Base-by-base conservation (phyloP, 1,140 invertebrate genomes). In the Aporrectodea caliginosa region DNA sequence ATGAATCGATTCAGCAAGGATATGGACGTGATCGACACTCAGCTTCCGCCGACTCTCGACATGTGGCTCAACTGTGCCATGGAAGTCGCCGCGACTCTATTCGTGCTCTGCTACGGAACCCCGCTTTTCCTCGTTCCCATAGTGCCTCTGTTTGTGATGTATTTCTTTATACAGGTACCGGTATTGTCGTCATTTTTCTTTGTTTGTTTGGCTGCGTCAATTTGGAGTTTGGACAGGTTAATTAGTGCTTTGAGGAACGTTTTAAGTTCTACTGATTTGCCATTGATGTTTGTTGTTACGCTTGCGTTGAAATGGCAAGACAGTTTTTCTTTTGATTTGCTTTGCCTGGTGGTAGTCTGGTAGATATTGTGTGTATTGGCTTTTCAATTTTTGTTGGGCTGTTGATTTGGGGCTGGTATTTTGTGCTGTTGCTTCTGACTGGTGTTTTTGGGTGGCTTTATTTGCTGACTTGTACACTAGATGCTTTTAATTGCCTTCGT, bases 1-100 rank as follows among this genome's bases (percentile, higher is more conserved):
- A 86, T 95, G 43, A 94, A 95, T 85, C 89, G 81, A 43, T 81
- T 83, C 76, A 76, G 35, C n/a, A 79, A 84, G 79, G 84, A 85
- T 80, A 30, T 85, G n/a, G 84, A 85, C 32, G 76, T 78, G 1
- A 22, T 82, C 74, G 68, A 80, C n/a, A 30, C 75, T 22, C 33
- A 71, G 68, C 77, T 84, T 16, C 77, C 31, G 70, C 16, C 16
- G 16, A 35, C 16, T 71, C 30, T 31, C 31, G 29, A n/a, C 29
- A 73, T 2, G 6, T 35, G 68, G 58, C 34, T 69, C 69, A 69
- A 43, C 31, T 82, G 31, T 71, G 75, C 22, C 81, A 72, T 68
- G 16, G 69, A 43, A 35, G 33, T 27, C 16, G 71, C 35, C 76
- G 43, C 43, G 71, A 72, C 70, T 2, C 70, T 72, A 6, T n/a